Conservation (phyloP, 1,140 invertebrate species). For the Trichonephila clavata region DNA sequence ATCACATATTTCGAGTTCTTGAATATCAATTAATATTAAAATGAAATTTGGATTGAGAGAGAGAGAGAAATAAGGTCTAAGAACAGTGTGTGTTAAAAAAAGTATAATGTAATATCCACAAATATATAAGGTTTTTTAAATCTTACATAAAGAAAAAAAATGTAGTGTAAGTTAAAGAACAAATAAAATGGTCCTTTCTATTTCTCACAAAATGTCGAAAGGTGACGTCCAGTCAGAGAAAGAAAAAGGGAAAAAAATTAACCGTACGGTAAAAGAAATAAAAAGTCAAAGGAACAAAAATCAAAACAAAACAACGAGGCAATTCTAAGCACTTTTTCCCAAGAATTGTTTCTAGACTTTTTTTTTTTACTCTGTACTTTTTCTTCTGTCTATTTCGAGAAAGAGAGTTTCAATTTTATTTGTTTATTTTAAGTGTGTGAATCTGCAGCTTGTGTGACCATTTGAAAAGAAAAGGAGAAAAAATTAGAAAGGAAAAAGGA, state of each 20-base stretch:
- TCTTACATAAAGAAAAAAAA: too few species aligned
- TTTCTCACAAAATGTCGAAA: conserved; percentile 59
- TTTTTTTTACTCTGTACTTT: not conserved
- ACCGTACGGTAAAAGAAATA: not conserved
- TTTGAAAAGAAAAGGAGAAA: conserved; percentile 29
- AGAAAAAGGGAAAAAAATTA: not conserved
- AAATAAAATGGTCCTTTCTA: not conserved
- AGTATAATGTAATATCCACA: too few species aligned
- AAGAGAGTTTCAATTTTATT: conserved; percentile 40
- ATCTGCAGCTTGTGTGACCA: conserved; percentile 40
- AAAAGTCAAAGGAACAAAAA: not conserved
- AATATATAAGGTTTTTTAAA: too few species aligned
- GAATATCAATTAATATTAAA: too few species aligned
- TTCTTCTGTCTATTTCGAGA: conserved; percentile 39
- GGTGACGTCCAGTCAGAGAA: conserved; percentile 5
- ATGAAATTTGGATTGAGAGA: too few species aligned
- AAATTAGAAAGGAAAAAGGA: not conserved
- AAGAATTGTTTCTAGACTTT: conserved; percentile 66
- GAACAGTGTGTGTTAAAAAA: too few species aligned
- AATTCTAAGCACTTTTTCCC: conserved; percentile 10
- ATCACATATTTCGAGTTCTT: too few species aligned
- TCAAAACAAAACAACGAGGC: conserved; percentile 1
- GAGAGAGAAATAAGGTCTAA: too few species aligned
- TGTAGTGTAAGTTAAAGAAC: not conserved
- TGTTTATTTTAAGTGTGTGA: conserved; percentile 69